Percentiles rank a stretch among this genome's conserved stretches.
These are phyloP conservation scores for Sebastes taczanowskii DNA, from an alignment of 2,797 vertebrate genomes.

Conservation along the genomic window DNA sequence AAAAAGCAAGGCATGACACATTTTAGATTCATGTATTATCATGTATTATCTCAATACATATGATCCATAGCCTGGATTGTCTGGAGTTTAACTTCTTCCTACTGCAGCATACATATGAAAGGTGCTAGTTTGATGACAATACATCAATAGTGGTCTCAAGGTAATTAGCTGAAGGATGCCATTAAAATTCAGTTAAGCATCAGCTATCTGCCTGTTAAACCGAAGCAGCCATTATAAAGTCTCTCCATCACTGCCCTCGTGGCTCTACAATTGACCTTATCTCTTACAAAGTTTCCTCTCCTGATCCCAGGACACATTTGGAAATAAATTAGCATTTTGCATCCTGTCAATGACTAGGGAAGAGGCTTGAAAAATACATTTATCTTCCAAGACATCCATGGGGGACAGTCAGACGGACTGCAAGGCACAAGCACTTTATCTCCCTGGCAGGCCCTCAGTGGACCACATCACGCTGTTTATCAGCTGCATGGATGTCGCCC, in stretches of 20 bases:
- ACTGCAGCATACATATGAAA: not conserved
- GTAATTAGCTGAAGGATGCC: not conserved
- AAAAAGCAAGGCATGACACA: not conserved
- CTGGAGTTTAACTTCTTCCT: not conserved
- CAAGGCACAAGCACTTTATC: slow-evolving; percentile 76
- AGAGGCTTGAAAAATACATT: slow-evolving; percentile 59
- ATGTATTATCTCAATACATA: slow-evolving; percentile 13
- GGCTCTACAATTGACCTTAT: slow-evolving; percentile 51
- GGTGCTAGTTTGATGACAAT: not conserved
- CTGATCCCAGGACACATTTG: slow-evolving; percentile 38
- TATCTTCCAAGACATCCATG: slow-evolving; percentile 71
- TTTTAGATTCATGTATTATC: not conserved
- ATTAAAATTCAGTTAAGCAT: slow-evolving; percentile 27
- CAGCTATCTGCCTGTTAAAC: slow-evolving; percentile 20
- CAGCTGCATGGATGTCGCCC: slow-evolving; percentile 58
- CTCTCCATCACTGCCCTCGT: slow-evolving; percentile 15
- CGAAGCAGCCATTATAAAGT: slow-evolving; percentile 5
- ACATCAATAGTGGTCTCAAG: not conserved
- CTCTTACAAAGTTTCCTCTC: slow-evolving; percentile 44
- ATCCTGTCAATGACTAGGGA: slow-evolving; percentile 26
- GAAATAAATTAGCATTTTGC: slow-evolving; percentile 23
- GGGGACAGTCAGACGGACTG: slow-evolving; percentile 75
- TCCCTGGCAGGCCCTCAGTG: slow-evolving; percentile 63
- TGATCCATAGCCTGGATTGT: not conserved
- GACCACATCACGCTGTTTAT: slow-evolving; percentile 73